Percentiles rank a stretch among this genome's conserved stretches.
These are phyloP conservation scores for Macrophya annulata DNA, from an alignment of 2,888 invertebrate species.

Conservation along the genomic window DNA sequence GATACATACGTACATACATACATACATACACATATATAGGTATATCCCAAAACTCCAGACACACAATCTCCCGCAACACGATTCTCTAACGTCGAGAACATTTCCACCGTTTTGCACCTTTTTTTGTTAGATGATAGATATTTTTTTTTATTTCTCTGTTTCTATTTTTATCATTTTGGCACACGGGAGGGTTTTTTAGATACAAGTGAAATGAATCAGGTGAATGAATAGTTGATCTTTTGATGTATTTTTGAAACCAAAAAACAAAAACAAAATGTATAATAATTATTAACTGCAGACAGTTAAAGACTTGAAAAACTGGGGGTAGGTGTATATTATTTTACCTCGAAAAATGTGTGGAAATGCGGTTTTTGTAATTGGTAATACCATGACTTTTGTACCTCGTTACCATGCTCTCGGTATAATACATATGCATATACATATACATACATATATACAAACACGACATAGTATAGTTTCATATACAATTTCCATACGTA, in stretches of 20 bases:
- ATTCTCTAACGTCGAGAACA: background rate
- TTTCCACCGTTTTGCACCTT: background rate
- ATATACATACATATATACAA: background rate
- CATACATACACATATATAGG: background rate
- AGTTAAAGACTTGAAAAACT: background rate
- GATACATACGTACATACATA: no score
- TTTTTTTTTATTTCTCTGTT: background rate
- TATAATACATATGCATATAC: no score
- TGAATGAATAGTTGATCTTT: no score
- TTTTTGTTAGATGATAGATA: background rate
- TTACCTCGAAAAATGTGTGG: background rate
- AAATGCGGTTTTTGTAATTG: slow-evolving; percentile 6
- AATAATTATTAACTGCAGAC: slow-evolving; percentile 18
- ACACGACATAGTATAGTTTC: background rate
- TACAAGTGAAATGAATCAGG: no score
- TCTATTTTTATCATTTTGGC: background rate
- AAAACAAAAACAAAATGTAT: background rate
- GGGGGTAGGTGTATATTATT: background rate
- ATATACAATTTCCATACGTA: background rate
- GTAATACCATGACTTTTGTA: slow-evolving; percentile 4
- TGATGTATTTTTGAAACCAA: no score
- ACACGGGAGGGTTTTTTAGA: no score
- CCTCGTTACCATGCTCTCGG: background rate
- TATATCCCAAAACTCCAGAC: background rate
- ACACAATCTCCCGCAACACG: background rate